phyloP scores from a whole-genome alignment of 2,113 vertebrate genomes.

The Poeciliopsis retropinna region DNA sequence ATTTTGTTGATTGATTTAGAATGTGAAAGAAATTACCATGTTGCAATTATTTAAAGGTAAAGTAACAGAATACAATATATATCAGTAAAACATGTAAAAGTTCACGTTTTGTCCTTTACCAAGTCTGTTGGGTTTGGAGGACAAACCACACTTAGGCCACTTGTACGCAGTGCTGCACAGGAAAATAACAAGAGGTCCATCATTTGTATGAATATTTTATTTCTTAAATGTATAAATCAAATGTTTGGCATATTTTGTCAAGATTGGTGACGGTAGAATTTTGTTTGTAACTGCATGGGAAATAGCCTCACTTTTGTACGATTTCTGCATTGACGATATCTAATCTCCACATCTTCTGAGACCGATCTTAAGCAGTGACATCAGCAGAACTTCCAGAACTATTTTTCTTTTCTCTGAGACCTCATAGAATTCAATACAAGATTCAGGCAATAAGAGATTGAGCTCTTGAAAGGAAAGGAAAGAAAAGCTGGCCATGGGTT shows the following conservation, averaged over 20 bases:
- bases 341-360: conserved; percentile 58
- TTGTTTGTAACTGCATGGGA: conserved; percentile 38
- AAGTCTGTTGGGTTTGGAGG: too few species aligned
- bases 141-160: too few species aligned
- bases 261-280: conserved; percentile 41
- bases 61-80: too few species aligned
- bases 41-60: too few species aligned
- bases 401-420: conserved; percentile 30
- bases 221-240: conserved; percentile 20
- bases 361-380: conserved; percentile 29
- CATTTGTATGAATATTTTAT: conserved; percentile 38
- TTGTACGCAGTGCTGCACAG: neutral
- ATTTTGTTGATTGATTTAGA: too few species aligned
- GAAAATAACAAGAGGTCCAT: conserved; percentile 3
- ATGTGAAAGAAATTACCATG: too few species aligned
- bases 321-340: conserved; percentile 58
- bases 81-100: too few species aligned
- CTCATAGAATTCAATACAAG: conserved; percentile 23
- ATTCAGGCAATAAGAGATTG: conserved; percentile 17
- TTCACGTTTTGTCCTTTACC: too few species aligned
- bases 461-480: conserved; percentile 5
- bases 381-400: conserved; percentile 49
- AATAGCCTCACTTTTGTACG: conserved; percentile 54
- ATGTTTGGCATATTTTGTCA: conserved; percentile 22
- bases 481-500: conserved; percentile 10